Evolutionary conservation across 2,113 vertebrate genomes (phyloP).

Genomic region (Phycodurus eques): DNA sequence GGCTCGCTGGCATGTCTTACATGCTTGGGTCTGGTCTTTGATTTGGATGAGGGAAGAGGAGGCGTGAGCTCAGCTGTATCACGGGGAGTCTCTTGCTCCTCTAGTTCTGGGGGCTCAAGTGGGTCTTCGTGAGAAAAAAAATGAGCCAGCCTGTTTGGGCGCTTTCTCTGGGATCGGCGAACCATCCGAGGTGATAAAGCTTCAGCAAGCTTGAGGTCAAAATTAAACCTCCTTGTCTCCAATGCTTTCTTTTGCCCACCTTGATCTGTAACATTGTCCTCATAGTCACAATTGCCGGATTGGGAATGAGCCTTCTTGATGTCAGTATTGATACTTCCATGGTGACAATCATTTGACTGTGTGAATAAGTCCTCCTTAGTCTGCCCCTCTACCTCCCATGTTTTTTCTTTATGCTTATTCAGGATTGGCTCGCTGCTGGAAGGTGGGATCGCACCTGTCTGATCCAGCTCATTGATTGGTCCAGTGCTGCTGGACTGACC

Average conservation of each 20-base stretch:
- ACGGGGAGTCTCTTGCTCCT: constrained; percentile 35
- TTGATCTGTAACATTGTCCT: constrained; percentile 45
- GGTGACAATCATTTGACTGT: constrained; percentile 25
- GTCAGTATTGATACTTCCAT: constrained; percentile 22
- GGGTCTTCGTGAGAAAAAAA: constrained; percentile 64
- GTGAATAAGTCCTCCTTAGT: constrained; percentile 24
- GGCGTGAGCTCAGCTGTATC: constrained; percentile 21
- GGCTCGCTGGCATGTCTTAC: constrained; percentile 88
- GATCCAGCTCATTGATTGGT: constrained; percentile 86
- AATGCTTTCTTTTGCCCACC: constrained; percentile 28
- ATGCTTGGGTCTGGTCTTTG: constrained; percentile 77
- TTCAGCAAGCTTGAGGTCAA: constrained; percentile 80
- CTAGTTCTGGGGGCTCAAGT: constrained; percentile 46
- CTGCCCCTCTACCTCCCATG: constrained; percentile 65
- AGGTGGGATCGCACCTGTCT: constrained; percentile 76
- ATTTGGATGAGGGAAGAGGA: constrained; percentile 40
- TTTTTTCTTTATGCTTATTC: constrained; percentile 74
- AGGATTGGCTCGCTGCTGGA: constrained; percentile 95
- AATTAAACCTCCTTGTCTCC: constrained; percentile 65
- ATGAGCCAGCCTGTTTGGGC: constrained; percentile 74
- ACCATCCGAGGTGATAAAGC: constrained; percentile 78
- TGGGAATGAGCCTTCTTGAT: constrained; percentile 62
- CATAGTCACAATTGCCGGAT: constrained; percentile 67
- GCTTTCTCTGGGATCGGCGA: constrained; percentile 84
- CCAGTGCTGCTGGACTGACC: constrained; percentile 73